Percentiles rank a stretch among this genome's conserved stretches.
Evolutionary conservation across 2,888 invertebrate genomes (phyloP).

Genomic region (Andrena camellia): DNA sequence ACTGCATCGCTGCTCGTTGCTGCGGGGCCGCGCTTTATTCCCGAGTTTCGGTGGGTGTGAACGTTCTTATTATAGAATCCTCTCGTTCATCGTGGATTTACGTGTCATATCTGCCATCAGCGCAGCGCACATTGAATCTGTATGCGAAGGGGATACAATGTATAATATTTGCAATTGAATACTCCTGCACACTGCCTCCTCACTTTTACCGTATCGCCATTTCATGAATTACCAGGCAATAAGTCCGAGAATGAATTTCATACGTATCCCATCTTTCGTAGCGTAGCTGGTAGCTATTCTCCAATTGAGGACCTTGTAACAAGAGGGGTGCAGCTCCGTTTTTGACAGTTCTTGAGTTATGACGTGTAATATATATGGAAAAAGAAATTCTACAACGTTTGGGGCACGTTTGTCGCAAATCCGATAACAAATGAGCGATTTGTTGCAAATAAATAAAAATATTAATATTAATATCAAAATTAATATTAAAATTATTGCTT

Average conservation of each 20-base stretch:
- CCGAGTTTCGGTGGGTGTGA: constrained; percentile 45
- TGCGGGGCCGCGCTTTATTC: constrained; percentile 36
- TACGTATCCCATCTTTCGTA: no score
- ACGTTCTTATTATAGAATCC: constrained; percentile 40
- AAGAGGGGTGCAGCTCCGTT: no score
- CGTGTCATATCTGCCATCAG: background rate
- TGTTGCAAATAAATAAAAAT: no score
- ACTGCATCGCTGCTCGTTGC: constrained; percentile 21
- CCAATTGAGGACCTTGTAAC: no score
- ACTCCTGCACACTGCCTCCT: background rate
- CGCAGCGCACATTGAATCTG: background rate
- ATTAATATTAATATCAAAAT: no score
- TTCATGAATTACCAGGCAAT: background rate
- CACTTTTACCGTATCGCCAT: background rate
- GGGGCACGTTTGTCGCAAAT: no score
- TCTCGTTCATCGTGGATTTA: constrained; percentile 13
- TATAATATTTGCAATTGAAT: background rate
- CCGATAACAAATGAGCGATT: no score
- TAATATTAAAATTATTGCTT: no score
- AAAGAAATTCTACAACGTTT: no score
- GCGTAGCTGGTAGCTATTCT: no score
- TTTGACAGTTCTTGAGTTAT: no score
- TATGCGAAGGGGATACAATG: constrained; percentile 11
- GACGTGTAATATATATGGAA: no score
- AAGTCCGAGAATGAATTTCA: background rate